A percentile compares a stretch with the other conserved stretches of the same genome.
These are phyloP conservation scores for Chironomus tentans DNA, from an alignment of 2,888 invertebrate genomes.

Conservation along the genomic window DNA sequence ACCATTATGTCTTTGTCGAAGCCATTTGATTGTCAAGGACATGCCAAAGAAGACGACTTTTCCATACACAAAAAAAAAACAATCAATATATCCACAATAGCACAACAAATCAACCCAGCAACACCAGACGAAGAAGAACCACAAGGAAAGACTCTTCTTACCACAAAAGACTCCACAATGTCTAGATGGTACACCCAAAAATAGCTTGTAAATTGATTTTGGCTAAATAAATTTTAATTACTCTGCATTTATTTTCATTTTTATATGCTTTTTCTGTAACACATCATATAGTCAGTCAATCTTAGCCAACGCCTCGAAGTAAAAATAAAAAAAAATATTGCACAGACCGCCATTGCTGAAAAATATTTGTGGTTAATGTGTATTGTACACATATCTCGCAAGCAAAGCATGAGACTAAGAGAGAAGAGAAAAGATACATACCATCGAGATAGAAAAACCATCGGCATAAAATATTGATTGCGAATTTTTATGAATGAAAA, in stretches of 20 bases:
- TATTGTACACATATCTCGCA: background rate
- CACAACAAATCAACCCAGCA: background rate
- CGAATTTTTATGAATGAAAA: constrained; percentile 25
- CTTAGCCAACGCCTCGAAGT: constrained; percentile 9
- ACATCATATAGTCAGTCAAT: background rate
- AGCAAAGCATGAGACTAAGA: background rate
- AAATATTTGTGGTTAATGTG: constrained; percentile 23
- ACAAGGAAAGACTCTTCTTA: background rate
- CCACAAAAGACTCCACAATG: background rate
- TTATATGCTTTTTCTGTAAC: background rate
- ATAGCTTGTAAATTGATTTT: background rate
- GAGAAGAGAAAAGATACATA: background rate
- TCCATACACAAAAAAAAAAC: too few relatives aligned
- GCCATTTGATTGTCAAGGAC: too few relatives aligned
- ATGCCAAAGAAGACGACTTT: too few relatives aligned
- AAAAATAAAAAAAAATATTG: background rate
- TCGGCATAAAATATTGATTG: constrained; percentile 27
- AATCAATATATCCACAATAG: too few relatives aligned
- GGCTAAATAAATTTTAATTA: background rate
- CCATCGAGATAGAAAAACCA: constrained; percentile 12
- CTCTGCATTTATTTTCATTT: background rate
- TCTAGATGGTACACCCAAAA: background rate
- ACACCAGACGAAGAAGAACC: background rate
- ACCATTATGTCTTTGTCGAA: too few relatives aligned
- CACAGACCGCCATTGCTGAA: background rate